Base-by-base conservation (phyloP, 2,888 invertebrate genomes). In the Corbicula japonica region DNA sequence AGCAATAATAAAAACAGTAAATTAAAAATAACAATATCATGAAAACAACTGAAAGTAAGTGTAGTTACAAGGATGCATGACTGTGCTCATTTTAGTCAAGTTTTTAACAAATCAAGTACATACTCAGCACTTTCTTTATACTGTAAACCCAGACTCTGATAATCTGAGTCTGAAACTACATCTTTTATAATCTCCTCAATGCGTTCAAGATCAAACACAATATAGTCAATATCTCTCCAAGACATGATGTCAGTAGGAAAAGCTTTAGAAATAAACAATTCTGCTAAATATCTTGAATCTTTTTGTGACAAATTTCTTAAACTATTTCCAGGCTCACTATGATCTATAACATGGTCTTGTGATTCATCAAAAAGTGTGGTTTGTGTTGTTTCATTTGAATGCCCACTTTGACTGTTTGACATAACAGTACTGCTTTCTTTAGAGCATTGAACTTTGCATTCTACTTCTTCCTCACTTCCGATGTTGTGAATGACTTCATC, bases 151-250 rank as follows among this genome's bases (percentile, higher is more conserved):
- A 76, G 23, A 32, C 10, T 10, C 21, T 34, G 50, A 60, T 76
- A 76, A 61, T 76, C 76, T n/a, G 21, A 15, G 28, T 76, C 66
- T 2, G 60, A n/a, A 26, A 66, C 58, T n/a, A 76, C 68, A 71
- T 58, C 34, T 10, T 44, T 18, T 15, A 71, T 35, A 26, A 61
- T 52, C 44, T 71, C 70, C 54, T 52, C 32, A 34, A 76, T 71
- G 41, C 76, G 70, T 21, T 21, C 18, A 12, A 76, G 23, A 60
- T 76, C 76, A 71, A 65, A 76, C 21, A 66, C 10, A 18, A 71
- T 26, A 44, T 66, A 66, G 18, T 66, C 66, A 10, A 4, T 12
- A 5, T 26, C 41, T 15, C 8, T 35, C 54, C 52, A 66, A 8
- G 23, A 23, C 8, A 21, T 21, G 8, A 56, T 34, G 10, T 2